phyloP scores from a whole-genome alignment of 2,797 vertebrate genomes.

The Esox lucius region DNA sequence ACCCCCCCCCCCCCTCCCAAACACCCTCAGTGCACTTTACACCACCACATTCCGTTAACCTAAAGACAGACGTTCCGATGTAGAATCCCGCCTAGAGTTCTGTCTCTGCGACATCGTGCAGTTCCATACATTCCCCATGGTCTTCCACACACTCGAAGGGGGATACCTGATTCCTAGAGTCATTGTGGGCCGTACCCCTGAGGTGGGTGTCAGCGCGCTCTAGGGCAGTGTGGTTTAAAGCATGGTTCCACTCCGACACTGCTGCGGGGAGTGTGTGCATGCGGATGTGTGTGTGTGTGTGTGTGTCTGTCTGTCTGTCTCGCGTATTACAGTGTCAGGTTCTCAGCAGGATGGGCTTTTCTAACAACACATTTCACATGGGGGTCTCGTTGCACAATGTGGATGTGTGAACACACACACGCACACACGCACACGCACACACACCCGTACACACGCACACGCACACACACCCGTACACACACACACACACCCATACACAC shows the following conservation, averaged over 20 bases:
- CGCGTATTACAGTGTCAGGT: constrained; percentile 56
- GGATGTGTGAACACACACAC: no score
- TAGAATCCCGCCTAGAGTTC: constrained; percentile 55
- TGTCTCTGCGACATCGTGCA: constrained; percentile 51
- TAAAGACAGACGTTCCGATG: constrained; percentile 40
- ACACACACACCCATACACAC: constrained; percentile 60
- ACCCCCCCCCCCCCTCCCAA: neutral
- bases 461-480: no score
- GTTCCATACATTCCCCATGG: constrained; percentile 59
- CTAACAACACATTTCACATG: constrained; percentile 61
- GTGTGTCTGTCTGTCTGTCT: constrained; percentile 24
- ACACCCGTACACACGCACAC: no score
- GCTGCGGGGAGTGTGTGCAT: constrained; percentile 22
- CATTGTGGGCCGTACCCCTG: constrained; percentile 60
- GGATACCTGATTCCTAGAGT: constrained; percentile 58
- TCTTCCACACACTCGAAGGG: constrained; percentile 57
- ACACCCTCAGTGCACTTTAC: constrained; percentile 5
- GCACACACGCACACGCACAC: no score
- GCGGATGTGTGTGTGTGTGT: constrained; percentile 32
- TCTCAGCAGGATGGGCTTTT: constrained; percentile 40
- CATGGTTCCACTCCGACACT: constrained; percentile 5
- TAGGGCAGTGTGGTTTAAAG: constrained; percentile 43
- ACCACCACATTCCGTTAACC: constrained; percentile 10
- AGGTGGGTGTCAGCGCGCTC: constrained; percentile 60
- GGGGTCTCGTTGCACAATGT: constrained; percentile 56